A percentile compares a stretch with the other conserved stretches of the same genome.
These are phyloP conservation scores for Heliornis fulica DNA, from an alignment of 2,113 vertebrate genomes.

Conservation along the genomic window DNA sequence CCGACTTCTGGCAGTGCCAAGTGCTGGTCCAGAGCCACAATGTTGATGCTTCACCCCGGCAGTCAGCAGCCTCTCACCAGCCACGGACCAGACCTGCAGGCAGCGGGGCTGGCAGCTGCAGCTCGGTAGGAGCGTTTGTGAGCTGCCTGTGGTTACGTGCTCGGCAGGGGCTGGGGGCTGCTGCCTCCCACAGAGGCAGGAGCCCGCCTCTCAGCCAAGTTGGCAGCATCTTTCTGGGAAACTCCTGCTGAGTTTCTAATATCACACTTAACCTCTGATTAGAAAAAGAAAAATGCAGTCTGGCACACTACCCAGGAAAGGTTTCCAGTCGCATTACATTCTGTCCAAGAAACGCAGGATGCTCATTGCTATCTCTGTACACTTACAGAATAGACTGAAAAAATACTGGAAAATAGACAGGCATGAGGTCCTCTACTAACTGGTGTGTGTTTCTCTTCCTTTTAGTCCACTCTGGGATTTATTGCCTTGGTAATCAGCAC, in stretches of 20 bases:
- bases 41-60: not conserved
- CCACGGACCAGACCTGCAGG: not conserved
- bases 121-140: not conserved
- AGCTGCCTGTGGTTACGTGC: not conserved
- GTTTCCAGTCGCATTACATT: not conserved
- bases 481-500: slow-evolving; percentile 82
- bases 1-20: not conserved
- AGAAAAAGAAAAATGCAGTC: not conserved
- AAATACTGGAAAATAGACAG: not conserved
- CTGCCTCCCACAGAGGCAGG: not conserved
- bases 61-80: not conserved
- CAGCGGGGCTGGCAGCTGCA: not conserved
- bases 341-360: not conserved
- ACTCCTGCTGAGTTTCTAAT: not conserved
- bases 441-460: not conserved
- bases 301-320: not conserved
- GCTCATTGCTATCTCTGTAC: not conserved
- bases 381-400: not conserved
- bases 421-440: not conserved
- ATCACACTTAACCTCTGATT: slow-evolving; percentile 24
- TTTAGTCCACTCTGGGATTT: slow-evolving; percentile 88
- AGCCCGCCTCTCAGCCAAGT: not conserved
- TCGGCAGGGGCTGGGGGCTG: not conserved
- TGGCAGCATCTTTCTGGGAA: not conserved
- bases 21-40: not conserved